These are phyloP conservation scores for Temnothorax unifasciatus DNA, from an alignment of 2,888 invertebrate genomes.

Conservation along the genomic window DNA sequence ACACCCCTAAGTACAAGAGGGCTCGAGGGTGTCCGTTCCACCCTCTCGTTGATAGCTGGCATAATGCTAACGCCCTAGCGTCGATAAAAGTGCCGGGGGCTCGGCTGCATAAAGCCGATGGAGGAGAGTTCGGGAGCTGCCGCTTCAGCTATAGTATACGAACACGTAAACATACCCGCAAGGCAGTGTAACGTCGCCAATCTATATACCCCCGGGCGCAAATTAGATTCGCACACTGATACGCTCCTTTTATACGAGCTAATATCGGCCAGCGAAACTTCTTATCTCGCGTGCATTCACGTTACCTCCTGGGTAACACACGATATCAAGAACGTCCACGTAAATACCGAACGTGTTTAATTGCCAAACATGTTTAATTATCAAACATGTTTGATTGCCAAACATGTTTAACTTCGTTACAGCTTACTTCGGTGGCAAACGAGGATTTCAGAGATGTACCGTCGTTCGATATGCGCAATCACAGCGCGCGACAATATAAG, in stretches of 20 bases:
- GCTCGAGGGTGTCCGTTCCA: slow-evolving; percentile 66
- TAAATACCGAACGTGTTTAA: slow-evolving; percentile 39
- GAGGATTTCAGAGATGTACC: not conserved
- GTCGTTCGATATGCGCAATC: slow-evolving; percentile 25
- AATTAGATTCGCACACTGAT: slow-evolving; percentile 39
- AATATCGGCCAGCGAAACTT: not conserved
- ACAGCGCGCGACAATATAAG: not conserved
- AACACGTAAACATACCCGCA: slow-evolving; percentile 70
- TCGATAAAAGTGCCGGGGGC: slow-evolving; percentile 79
- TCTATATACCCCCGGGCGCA: slow-evolving; percentile 39
- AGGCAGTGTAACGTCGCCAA: slow-evolving; percentile 48
- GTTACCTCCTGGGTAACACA: not conserved
- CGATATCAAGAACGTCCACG: slow-evolving; percentile 31
- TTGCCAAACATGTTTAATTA: slow-evolving; percentile 30
- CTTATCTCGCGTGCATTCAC: slow-evolving; percentile 33
- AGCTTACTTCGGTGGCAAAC: not conserved
- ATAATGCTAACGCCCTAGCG: slow-evolving; percentile 78
- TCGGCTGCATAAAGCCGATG: slow-evolving; percentile 71
- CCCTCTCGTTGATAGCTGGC: slow-evolving; percentile 77
- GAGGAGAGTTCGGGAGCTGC: slow-evolving; percentile 59
- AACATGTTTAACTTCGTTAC: slow-evolving; percentile 22
- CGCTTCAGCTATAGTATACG: slow-evolving; percentile 45
- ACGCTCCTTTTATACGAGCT: slow-evolving; percentile 18
- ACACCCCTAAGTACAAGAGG: slow-evolving; percentile 69
- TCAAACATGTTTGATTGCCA: slow-evolving; percentile 22